phyloP scores from a whole-genome alignment of 2,797 vertebrate species.

The Petrocephalus schoutedeni region DNA sequence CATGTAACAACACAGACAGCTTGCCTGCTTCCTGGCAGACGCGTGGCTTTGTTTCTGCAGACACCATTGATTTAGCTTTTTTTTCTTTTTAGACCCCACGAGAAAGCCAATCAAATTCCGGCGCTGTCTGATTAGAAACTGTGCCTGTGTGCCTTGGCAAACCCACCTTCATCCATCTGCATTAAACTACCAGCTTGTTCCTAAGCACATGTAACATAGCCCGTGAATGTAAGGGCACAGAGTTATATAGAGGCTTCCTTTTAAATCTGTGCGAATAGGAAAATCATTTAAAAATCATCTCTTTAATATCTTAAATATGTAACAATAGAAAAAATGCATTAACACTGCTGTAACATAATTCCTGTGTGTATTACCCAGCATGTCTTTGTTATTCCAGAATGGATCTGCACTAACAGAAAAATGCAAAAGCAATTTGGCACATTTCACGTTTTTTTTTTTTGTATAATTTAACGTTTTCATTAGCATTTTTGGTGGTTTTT shows the following conservation, averaged over 20 bases:
- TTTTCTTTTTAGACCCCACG: not conserved
- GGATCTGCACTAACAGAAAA: not conserved
- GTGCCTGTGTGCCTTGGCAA: not conserved
- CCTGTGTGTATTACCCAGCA: not conserved
- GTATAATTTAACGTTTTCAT: conserved; percentile 6
- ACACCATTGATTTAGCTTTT: not conserved
- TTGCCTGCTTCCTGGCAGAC: not conserved
- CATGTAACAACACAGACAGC: not conserved
- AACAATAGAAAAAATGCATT: not conserved
- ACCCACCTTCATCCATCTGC: not conserved
- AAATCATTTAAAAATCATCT: not conserved
- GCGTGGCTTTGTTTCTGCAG: not conserved
- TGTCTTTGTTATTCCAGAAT: not conserved
- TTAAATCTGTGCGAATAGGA: not conserved
- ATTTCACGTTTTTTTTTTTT: not conserved
- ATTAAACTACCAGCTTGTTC: not conserved
- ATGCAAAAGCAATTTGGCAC: not conserved
- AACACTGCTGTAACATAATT: not conserved
- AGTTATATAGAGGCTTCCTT: not conserved
- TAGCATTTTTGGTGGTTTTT: not conserved
- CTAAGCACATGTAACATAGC: not conserved
- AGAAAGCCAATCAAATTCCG: conserved; percentile 6
- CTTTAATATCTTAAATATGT: not conserved
- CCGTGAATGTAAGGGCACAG: not conserved
- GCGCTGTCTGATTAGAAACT: not conserved